Base-by-base conservation (phyloP, 1,140 invertebrate genomes). In the Streblospio benedicti region DNA sequence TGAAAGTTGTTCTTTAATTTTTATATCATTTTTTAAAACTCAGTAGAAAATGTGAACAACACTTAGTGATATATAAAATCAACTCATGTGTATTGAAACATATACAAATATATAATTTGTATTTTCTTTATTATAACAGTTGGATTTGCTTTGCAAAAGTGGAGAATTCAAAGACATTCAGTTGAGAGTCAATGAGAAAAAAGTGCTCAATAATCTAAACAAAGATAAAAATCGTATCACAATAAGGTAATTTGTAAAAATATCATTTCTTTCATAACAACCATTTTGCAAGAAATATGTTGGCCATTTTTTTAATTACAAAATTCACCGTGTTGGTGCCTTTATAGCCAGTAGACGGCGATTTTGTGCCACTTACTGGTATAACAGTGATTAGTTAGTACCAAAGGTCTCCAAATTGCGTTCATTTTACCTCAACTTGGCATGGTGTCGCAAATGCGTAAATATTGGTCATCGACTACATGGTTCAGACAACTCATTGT, bases 111-210 rank as follows among this genome's bases (percentile, higher is more conserved):
- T 41, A 41, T 14, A 41, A 41, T 41, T 0, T 41, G 18, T 41
- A 18, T 18, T 0, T 45, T 45, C 25, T 20, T 38, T 43, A 38
- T 45, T 20, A 16, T 52, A 1, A 33, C 28, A 72, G 70, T 45
- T 73, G 14, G 60, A 65, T 5, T 53, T 82, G 12, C 64, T 86
- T 27, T 79, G 81, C 57, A 73, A 77, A 28, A 82, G 84, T 67
- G 76, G 83, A 64, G 85, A 86, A 69, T 80, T 84, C 62, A 66
- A 74, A 2, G 84, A 85, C 62, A 79, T 86, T 68, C 79, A 81
- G 50, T 69, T 87, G 6, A 72, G 85, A 66, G 75, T 77, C 2
- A 83, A 79, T 70, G 85, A 87, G 64, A 82, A 83, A 52, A 74
- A 77, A 67, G 76, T 71, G 23, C 74, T 87, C 1, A 86, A 86